A percentile compares a stretch with the other conserved stretches of the same genome.
Conservation (phyloP, 2,888 invertebrate species). For the Stenchaetothrips biformis region DNA sequence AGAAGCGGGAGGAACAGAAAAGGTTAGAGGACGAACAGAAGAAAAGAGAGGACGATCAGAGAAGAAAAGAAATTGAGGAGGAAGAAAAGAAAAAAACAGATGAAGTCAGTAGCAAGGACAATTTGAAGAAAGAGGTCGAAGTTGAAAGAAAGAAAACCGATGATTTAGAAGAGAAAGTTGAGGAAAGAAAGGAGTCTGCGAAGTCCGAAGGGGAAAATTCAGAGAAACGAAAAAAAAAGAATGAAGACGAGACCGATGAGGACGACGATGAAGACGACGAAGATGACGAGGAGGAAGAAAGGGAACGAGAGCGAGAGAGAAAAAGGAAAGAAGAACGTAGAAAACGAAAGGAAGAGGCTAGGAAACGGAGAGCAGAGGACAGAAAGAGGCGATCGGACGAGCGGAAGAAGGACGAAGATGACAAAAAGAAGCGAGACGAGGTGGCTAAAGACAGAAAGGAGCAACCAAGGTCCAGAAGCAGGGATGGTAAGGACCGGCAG, state of each 20-base stretch:
- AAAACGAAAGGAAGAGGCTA: not conserved
- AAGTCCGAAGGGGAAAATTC: not conserved
- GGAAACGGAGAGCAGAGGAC: not conserved
- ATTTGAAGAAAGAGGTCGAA: not conserved
- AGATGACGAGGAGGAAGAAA: not conserved
- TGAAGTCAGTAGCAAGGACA: not conserved
- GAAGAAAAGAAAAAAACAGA: not conserved
- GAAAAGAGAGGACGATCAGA: not conserved
- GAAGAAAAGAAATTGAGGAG: not conserved
- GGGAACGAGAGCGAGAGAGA: not conserved
- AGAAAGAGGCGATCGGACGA: not conserved
- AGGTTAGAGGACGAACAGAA: not conserved
- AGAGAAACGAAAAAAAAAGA: not conserved
- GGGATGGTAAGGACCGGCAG: not conserved
- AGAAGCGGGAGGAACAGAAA: not conserved
- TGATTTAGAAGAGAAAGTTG: not conserved
- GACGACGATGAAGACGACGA: not conserved
- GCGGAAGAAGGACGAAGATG: not conserved
- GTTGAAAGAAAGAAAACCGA: not conserved
- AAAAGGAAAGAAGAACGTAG: not conserved
- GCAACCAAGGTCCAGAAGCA: not conserved
- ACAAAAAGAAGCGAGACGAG: not conserved
- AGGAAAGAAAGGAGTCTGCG: not conserved
- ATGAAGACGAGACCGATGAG: not conserved
- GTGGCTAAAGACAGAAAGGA: not conserved